Percentiles rank a stretch among this genome's conserved stretches.
phyloP scores from a whole-genome alignment of 2,113 vertebrate genomes.

The Smithornis capensis region DNA sequence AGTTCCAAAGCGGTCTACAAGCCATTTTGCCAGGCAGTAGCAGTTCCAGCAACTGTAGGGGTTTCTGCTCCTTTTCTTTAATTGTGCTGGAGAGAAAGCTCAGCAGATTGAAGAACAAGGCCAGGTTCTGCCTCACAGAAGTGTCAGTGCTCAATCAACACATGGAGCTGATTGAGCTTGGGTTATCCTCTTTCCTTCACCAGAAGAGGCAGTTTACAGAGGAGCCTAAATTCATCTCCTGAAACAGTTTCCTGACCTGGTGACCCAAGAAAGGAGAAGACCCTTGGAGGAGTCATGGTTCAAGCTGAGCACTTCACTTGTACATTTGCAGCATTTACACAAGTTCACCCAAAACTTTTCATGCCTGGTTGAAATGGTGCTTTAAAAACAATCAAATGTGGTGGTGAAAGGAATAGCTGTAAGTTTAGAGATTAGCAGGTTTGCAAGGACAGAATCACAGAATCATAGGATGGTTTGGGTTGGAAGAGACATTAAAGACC shows the following conservation, averaged over 20 bases:
- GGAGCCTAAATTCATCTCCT: not conserved
- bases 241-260: not conserved
- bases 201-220: not conserved
- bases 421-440: not conserved
- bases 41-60: not conserved
- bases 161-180: not conserved
- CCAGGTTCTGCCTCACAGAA: not conserved
- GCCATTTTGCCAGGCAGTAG: not conserved
- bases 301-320: not conserved
- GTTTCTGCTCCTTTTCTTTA: not conserved
- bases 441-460: too few species aligned
- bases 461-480: not conserved
- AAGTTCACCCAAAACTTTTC: not conserved
- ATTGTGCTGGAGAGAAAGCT: not conserved
- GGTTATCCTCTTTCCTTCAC: not conserved
- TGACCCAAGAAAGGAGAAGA: not conserved
- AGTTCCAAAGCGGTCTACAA: not conserved
- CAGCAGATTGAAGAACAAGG: not conserved
- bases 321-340: not conserved
- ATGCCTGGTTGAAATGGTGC: not conserved
- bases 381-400: not conserved
- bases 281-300: not conserved
- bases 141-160: not conserved
- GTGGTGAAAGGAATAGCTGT: rapidly evolving
- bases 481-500: not conserved